These are phyloP conservation scores for Chauna torquata DNA, from an alignment of 2,113 vertebrate genomes.

Conservation along the genomic window DNA sequence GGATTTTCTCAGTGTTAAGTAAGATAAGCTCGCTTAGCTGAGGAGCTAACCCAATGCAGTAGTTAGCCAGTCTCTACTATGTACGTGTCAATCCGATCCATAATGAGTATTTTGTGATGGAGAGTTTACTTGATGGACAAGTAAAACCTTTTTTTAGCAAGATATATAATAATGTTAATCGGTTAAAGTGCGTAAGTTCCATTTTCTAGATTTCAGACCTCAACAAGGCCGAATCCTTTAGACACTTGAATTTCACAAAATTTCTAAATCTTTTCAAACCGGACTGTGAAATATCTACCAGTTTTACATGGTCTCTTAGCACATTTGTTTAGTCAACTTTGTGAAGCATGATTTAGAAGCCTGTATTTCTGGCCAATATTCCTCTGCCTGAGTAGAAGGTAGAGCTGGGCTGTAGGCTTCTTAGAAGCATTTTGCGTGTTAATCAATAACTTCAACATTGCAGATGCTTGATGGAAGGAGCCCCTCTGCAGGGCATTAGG, in stretches of 20 bases:
- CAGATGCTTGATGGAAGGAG: neutral
- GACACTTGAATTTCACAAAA: neutral
- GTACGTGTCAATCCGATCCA: neutral
- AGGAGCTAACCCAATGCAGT: neutral
- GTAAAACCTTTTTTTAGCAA: neutral
- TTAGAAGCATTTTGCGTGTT: neutral
- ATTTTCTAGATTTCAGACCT: neutral
- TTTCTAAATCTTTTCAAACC: neutral
- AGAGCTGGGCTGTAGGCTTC: neutral
- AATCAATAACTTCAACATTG: neutral
- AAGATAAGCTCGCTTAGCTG: neutral
- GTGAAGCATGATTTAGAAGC: conserved; percentile 65
- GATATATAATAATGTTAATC: neutral
- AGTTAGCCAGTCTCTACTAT: neutral
- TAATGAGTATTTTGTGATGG: neutral
- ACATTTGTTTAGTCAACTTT: conserved; percentile 52
- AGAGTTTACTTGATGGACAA: too few species aligned
- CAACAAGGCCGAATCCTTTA: neutral
- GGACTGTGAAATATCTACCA: neutral
- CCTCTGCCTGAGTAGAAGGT: neutral
- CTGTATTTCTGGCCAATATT: conserved; percentile 51
- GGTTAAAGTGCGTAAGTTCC: neutral
- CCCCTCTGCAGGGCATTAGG: neutral
- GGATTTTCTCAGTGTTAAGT: neutral
- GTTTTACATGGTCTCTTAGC: conserved; percentile 20